Base-by-base conservation (phyloP, 2,888 invertebrate species). In the Drosophila quinaria region DNA sequence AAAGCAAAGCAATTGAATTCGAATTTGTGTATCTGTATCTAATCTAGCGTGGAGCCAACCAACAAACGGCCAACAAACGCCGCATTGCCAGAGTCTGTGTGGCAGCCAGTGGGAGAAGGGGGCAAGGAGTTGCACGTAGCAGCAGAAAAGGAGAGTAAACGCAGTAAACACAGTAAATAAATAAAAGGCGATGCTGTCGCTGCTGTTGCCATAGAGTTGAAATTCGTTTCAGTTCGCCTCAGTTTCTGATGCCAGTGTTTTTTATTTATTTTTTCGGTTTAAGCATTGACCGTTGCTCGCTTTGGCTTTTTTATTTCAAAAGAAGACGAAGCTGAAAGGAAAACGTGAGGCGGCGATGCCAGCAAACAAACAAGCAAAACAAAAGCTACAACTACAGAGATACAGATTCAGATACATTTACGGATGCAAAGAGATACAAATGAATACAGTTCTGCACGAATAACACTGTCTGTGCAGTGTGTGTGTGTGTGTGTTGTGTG, bases 141-240 rank as follows among this genome's bases (percentile, higher is more conserved):
- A 70, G 72, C 64, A 78, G 82, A 87, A 84, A 87, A 80, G 83
- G 85, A 83, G 87, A 83, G 83, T 84, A 81, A 85, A 71, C 84
- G 82, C 77, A 72, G 70, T 69, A 77, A 77, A 54, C 64, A 80
- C 72, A 70, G 75, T 82, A 85, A 87, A 85, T 82, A 87, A 85
- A 84, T 85, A 87, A 78, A 72, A 69, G 58, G 47, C 63, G 62
- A 74, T 44, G 54, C 62, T 64, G 67, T 52, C 25, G 37, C 55
- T 42, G 35, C 50, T 51, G 59, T 6, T 19, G 54, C 42, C 65
- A 66, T 67, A 66, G 67, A 69, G 62, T 68, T 68, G 66, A 73
- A 78, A 78, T 77, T 70, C 74, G 78, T 78, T 77, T 77, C 78
- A 74, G 74, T 58, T 74, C 15, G 64, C 61, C 49, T 67, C 50